Evolutionary conservation across 2,888 invertebrate species (phyloP).

Genomic region (Caradrina kadenii): DNA sequence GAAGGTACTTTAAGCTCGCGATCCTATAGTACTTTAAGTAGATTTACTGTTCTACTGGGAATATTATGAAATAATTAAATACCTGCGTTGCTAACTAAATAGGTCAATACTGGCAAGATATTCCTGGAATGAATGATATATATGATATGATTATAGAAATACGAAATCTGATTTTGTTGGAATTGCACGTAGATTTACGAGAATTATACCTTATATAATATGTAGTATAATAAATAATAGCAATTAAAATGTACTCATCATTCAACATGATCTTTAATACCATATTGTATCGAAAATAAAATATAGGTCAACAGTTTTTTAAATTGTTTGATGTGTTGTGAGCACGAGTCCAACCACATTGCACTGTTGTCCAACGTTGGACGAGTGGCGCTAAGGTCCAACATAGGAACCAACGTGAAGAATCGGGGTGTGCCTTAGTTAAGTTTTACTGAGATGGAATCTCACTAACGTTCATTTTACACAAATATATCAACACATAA

Average conservation of each 20-base stretch:
- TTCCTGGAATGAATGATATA: background rate
- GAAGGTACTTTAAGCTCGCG: slow-evolving; percentile 23
- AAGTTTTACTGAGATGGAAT: background rate
- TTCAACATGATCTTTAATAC: too few relatives aligned
- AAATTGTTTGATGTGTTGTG: too few relatives aligned
- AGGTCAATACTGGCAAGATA: background rate
- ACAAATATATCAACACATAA: background rate
- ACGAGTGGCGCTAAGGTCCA: background rate
- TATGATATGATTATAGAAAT: slow-evolving; percentile 9
- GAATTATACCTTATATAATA: too few relatives aligned
- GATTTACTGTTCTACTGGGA: slow-evolving; percentile 15
- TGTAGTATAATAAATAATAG: too few relatives aligned
- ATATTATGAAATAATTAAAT: slow-evolving; percentile 26
- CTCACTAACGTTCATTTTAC: background rate
- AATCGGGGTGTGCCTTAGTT: background rate
- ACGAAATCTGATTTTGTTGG: background rate
- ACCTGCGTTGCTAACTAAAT: slow-evolving; percentile 9
- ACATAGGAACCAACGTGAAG: background rate
- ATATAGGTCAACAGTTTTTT: too few relatives aligned
- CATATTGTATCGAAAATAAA: too few relatives aligned
- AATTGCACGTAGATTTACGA: background rate
- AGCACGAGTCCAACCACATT: too few relatives aligned
- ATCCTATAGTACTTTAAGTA: slow-evolving; percentile 10
- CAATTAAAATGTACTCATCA: too few relatives aligned
- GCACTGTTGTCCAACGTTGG: too few relatives aligned